phyloP scores from a whole-genome alignment of 2,113 vertebrate genomes.

The Sakesphorus luctuosus region DNA sequence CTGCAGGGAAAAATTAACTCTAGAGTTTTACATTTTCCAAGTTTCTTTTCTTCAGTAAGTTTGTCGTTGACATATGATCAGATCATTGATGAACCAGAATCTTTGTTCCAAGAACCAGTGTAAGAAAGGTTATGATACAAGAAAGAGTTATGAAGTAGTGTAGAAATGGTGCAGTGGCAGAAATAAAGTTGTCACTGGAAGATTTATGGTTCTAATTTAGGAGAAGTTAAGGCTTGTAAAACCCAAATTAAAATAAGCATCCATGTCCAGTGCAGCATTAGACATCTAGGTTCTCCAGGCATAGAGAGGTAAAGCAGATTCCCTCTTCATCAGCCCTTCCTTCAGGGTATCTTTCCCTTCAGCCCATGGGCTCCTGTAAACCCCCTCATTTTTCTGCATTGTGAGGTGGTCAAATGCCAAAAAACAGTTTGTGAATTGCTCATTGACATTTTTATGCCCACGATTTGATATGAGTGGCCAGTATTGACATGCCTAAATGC shows the following conservation, averaged over 20 bases:
- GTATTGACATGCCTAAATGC: background rate
- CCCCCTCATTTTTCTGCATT: background rate
- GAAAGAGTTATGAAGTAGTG: background rate
- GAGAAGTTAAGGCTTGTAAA: background rate
- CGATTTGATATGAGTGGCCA: background rate
- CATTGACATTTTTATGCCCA: background rate
- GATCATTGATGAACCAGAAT: background rate
- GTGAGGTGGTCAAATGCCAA: background rate
- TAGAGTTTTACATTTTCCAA: background rate
- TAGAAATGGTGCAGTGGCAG: background rate
- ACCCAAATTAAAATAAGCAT: background rate
- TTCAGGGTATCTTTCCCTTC: background rate
- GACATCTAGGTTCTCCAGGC: background rate
- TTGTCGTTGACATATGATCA: background rate
- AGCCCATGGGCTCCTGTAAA: background rate
- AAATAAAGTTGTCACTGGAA: background rate
- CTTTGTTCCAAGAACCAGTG: background rate
- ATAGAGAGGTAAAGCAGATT: background rate
- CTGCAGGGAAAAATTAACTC: background rate
- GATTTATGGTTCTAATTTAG: background rate
- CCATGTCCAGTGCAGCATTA: background rate
- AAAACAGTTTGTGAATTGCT: background rate
- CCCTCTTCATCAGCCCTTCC: background rate
- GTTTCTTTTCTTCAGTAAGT: background rate
- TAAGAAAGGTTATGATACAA: background rate